Evolutionary conservation across 2,113 vertebrate genomes (phyloP), one percentile per base, ranked within the genome.

Genomic region (Chlamydotis undulata): DNA sequence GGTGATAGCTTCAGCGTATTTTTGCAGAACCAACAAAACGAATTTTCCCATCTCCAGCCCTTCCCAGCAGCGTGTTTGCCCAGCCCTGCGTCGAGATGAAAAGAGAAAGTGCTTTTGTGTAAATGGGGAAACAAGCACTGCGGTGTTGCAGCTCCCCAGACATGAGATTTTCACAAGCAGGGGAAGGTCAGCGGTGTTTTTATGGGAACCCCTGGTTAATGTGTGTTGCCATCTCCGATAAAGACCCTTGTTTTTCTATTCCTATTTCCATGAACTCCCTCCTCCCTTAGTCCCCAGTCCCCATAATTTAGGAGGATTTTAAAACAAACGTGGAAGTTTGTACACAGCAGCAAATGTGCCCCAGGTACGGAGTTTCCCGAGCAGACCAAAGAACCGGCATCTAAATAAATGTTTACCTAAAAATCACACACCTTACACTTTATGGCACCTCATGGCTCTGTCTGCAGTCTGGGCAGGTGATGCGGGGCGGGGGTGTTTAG

Each of bases 391-490:
- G 78, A 33, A n/a, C n/a, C 5, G 1, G 14, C 52, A 17, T 50
- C 89, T 93, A 85, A 92, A 90, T 55, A 79, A 90, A 90, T 77
- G 90, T 96, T 95, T 19, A 35, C 57, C 19, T 14, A 71, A 91
- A 95, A 91, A 55, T 78, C 78, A 45, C 92, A 86, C 94, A 68
- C 90, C 87, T 89, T n/a, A 8, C 31, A 59, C 68, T 95, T 95
- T 94, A 86, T 60, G 89, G 15, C 5, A 35, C 65, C 74, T 71
- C 6, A 2, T 3, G 47, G 84, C 71, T 89, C 29, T 33, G 85
- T 7, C 84, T 76, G 61, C 14, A 7, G 63, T 12, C 86, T 49
- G 82, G 85, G 63, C 47, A 17, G 68, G 76, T 0, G 2, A 25
- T 7, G 45, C 10, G 8, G 31, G 56, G 81, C 3, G 1, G 8